Conservation (phyloP, 2,888 invertebrate species). For the Vannuccia rotundouncinata region DNA sequence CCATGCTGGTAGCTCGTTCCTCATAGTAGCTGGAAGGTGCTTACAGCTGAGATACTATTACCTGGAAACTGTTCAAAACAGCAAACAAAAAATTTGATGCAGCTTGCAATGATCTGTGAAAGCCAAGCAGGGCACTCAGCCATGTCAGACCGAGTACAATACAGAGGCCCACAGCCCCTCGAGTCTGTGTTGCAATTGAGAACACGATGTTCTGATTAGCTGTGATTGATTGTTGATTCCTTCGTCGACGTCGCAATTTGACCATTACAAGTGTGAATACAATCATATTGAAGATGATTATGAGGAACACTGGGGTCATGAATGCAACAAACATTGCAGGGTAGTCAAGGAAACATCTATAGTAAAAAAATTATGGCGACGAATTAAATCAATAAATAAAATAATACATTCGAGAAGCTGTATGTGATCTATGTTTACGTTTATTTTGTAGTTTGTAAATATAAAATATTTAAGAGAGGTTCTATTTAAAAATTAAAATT, state of each 20-base stretch:
- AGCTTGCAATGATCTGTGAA: not conserved
- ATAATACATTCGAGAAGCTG: too few species aligned
- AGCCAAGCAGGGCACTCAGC: not conserved
- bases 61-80: not conserved
- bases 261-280: not conserved
- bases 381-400: too few species aligned
- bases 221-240: not conserved
- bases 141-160: not conserved
- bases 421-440: too few species aligned
- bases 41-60: too few species aligned
- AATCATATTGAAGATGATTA: not conserved
- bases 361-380: too few species aligned
- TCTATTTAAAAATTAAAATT: too few species aligned
- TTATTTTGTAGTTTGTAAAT: too few species aligned
- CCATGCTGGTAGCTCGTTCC: too few species aligned
- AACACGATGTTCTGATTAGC: not conserved
- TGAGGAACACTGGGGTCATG: not conserved
- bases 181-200: not conserved
- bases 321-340: not conserved
- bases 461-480: too few species aligned
- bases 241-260: not conserved
- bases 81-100: not conserved
- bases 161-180: conserved; percentile 13
- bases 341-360: not conserved
- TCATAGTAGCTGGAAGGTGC: too few species aligned